Evolutionary conservation across 2,113 vertebrate species (phyloP).

Genomic region (Clupea harengus): DNA sequence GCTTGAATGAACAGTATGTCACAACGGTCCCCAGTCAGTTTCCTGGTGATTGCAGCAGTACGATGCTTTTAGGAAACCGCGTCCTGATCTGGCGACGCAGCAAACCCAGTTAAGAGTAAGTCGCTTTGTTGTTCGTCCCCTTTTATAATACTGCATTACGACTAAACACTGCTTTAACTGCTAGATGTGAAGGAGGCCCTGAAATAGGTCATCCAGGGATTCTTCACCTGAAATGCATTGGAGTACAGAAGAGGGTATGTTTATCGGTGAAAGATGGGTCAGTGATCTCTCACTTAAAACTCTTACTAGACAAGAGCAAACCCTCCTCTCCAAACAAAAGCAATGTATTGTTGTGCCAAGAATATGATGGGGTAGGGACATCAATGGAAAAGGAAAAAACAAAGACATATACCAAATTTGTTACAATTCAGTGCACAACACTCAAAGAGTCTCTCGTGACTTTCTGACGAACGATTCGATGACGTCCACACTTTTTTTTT

Average conservation of each 20-base stretch:
- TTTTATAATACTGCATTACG: constrained; percentile 59
- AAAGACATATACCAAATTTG: not conserved
- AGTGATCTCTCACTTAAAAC: not conserved
- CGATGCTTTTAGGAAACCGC: not conserved
- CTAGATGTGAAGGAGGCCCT: not conserved
- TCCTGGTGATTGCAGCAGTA: not conserved
- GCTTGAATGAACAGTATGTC: not conserved
- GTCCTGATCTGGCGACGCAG: not conserved
- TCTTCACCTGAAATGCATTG: constrained; percentile 23
- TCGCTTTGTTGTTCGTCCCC: not conserved
- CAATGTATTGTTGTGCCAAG: not conserved
- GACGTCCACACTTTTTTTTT: not conserved
- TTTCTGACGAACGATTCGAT: not conserved
- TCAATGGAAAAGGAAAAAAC: not conserved
- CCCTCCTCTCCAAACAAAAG: not conserved
- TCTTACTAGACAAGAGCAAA: not conserved
- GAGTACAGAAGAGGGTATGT: not conserved
- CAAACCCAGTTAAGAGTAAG: not conserved
- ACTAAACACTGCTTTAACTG: constrained; percentile 57
- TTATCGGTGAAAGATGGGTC: not conserved
- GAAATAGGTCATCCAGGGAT: not conserved
- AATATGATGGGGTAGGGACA: not conserved
- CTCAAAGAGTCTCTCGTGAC: constrained; percentile 28
- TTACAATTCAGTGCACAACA: constrained; percentile 17
- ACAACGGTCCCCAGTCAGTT: too few species aligned